Evolutionary conservation across 1,140 invertebrate genomes (phyloP), one percentile per base, ranked within the genome.

Genomic region (Drosophila athabasca): DNA sequence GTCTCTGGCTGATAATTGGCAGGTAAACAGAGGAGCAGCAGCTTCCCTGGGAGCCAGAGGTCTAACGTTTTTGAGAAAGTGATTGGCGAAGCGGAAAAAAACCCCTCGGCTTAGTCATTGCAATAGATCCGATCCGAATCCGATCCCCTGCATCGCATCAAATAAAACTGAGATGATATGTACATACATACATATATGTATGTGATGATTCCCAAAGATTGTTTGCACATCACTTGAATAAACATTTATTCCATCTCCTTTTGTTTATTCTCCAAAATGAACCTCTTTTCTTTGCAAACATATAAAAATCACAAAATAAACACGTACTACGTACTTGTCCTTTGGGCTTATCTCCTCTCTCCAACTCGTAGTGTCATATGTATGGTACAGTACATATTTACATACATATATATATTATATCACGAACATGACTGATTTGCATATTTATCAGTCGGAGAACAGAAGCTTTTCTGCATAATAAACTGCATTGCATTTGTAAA

Each of bases 81-180:
- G 51, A 41, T n/a, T 57, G 64, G 8, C 35, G 51, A 24, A 49
- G 26, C 44, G 64, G 31, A 69, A 69, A 69, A 69, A 69, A 67
- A 39, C 0, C 35, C 17, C 66, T 51, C 35, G 24, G 49, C 2
- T 67, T 26, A 68, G 64, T 68, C 44, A 57, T 49, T 5, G 24
- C 26, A 43, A 55, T 67, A 69, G 62, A 68, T 19, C 1, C 17
- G 17, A 19, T 0, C 1, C 17, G 0, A 19, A 19, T 1, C 17
- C 17, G 17, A 19, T 55, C 35, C 17, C 51, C 26, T 7, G n/a
- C 24, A n/a, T 31, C 31, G 2, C 8, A 26, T 26, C 24, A 19
- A 19, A 19, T 19, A 1, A 19, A 1, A 19, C 17, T 19, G 17
- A 19, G 17, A 19, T 19, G 1, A 19, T 19, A 19, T n/a, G n/a